These are phyloP conservation scores for Callitettix versicolor DNA, from an alignment of 1,140 invertebrate species.

Conservation along the genomic window DNA sequence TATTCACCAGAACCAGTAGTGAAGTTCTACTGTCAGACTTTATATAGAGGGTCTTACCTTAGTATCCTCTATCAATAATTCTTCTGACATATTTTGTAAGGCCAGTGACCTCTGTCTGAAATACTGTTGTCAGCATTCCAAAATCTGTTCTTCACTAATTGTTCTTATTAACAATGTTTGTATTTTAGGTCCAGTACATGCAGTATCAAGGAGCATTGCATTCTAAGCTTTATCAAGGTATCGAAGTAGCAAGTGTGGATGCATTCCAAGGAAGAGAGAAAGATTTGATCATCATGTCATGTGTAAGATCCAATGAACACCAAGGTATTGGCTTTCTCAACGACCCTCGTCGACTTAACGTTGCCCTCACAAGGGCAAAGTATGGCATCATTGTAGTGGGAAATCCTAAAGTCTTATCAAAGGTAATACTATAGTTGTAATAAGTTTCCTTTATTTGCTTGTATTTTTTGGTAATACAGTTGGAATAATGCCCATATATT, in stretches of 20 bases:
- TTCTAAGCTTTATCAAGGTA: constrained; percentile 94
- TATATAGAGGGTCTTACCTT: too few species aligned
- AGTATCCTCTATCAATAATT: too few species aligned
- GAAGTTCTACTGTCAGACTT: too few species aligned
- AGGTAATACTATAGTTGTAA: constrained; percentile 38
- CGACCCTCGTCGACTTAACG: constrained; percentile 94
- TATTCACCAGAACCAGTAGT: too few species aligned
- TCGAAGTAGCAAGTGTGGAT: constrained; percentile 98
- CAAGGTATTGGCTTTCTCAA: constrained; percentile 91
- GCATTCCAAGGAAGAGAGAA: constrained; percentile 97
- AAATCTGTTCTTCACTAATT: too few species aligned
- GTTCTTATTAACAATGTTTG: too few species aligned
- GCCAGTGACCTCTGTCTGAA: too few species aligned
- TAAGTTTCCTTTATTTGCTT: too few species aligned
- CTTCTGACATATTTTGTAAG: too few species aligned
- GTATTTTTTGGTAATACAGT: too few species aligned
- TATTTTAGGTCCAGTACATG: constrained; percentile 81
- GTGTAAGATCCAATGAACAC: constrained; percentile 82
- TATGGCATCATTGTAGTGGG: constrained; percentile 98
- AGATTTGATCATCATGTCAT: constrained; percentile 98
- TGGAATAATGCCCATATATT: too few species aligned
- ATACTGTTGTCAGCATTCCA: too few species aligned
- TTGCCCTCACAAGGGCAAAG: constrained; percentile 93
- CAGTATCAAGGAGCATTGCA: constrained; percentile 96
- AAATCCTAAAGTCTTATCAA: constrained; percentile 96